Evolutionary conservation across 2,113 vertebrate species (phyloP), one percentile per base, ranked within the genome.

Genomic region (Myotis davidii): DNA sequence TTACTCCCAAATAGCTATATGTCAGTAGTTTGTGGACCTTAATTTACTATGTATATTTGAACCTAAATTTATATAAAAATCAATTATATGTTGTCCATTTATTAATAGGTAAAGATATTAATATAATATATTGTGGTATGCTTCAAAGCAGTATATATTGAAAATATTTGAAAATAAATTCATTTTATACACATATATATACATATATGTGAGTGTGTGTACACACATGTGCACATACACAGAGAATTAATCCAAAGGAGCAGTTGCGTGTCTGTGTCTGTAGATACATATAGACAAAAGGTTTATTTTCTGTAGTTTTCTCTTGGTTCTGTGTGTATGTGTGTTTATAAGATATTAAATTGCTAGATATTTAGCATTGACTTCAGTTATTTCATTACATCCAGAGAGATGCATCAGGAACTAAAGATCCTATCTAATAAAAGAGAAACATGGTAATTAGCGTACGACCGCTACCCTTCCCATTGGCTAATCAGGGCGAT

Each of bases 301-400:
- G 1, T 67, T 81, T 72, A n/a, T 42, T 85, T 59, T 88, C 59
- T 86, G 39, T 50, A 59, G 27, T 74, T 94, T 95, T 82, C 21
- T 93, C 32, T n/a, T 73, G 48, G 37, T 86, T 94, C 88, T 91
- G 29, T 94, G 21, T 72, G 9, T 70, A 6, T 45, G 45, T 82
- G 37, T 73, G 23, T 92, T 93, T 89, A 39, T 85, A 32, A 85
- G 45, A 73, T 90, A 61, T 27, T 83, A 91, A 94, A 10, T 92
- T 23, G 16, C 45, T 85, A 14, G 9, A 16, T 92, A 74, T 72
- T 96, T 85, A 32, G 56, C 81, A 27, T 82, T 90, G 32, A 48
- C 70, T 82, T 17, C 13, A 84, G n/a, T 50, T 85, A 86, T 23
- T 87, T 56, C 21, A 87, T 94, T 78, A 61, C 23, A 17, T 83